These are phyloP conservation scores for Tanytarsus gracilentus DNA, from an alignment of 2,888 invertebrate species.

Conservation along the genomic window DNA sequence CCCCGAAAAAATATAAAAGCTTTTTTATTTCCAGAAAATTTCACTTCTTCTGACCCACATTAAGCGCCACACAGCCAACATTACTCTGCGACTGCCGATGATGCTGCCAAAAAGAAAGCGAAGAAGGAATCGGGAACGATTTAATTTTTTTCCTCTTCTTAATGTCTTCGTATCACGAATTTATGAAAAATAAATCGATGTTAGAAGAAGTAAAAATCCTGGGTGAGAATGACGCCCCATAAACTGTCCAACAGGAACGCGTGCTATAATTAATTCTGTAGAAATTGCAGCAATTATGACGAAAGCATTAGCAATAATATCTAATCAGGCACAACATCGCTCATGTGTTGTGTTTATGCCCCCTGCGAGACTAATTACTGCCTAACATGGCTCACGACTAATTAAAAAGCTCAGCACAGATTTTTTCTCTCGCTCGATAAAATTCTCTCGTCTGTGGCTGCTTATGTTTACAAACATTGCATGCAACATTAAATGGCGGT, in stretches of 20 bases:
- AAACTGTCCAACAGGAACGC: too few species aligned
- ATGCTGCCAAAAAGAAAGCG: background rate
- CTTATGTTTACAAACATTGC: background rate
- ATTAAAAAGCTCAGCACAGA: conserved; percentile 5
- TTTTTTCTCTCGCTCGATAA: too few species aligned
- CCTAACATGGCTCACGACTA: conserved; percentile 1
- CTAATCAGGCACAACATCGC: background rate
- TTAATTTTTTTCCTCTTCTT: too few species aligned
- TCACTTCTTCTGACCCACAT: conserved; percentile 23
- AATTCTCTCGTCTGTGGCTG: background rate
- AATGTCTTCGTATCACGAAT: too few species aligned
- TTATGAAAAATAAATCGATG: too few species aligned
- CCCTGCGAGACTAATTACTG: background rate
- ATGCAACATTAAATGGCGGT: background rate
- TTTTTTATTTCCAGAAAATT: conserved; percentile 5
- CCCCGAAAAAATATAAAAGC: background rate
- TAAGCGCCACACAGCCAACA: background rate
- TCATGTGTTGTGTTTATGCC: too few species aligned
- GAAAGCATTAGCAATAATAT: too few species aligned
- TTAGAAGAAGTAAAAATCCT: too few species aligned
- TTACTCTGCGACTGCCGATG: background rate
- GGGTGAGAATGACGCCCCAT: too few species aligned
- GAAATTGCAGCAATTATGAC: too few species aligned
- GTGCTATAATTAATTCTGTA: too few species aligned
- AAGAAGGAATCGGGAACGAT: background rate